Evolutionary conservation across 2,113 vertebrate species (phyloP).

Genomic region (Catharus fuscescens): DNA sequence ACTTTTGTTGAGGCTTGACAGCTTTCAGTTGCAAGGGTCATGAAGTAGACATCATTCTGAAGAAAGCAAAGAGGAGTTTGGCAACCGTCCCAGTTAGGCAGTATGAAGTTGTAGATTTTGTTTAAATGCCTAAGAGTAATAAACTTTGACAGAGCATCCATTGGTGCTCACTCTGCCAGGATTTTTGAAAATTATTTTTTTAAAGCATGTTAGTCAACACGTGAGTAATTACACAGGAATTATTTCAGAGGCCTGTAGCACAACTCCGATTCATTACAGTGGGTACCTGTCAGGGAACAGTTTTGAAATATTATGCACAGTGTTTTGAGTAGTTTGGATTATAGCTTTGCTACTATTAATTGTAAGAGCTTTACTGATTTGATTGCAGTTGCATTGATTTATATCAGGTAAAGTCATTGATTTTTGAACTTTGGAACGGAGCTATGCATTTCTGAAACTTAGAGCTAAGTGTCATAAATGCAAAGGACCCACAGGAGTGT

Average conservation of each 20-base stretch:
- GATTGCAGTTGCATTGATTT: conserved; percentile 36
- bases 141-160: background rate
- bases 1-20: background rate
- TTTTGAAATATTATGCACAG: background rate
- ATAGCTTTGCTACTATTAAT: conserved; percentile 10
- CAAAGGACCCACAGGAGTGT: background rate
- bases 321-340: background rate
- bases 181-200: background rate
- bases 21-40: background rate
- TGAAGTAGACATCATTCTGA: background rate
- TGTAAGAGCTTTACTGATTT: conserved; percentile 7
- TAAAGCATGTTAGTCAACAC: background rate
- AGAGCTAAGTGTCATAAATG: background rate
- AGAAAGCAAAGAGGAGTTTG: background rate
- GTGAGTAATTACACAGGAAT: background rate
- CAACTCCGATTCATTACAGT: background rate
- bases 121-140: background rate
- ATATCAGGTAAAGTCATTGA: background rate
- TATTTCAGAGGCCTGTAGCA: background rate
- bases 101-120: background rate
- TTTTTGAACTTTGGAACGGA: background rate
- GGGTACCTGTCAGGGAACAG: background rate
- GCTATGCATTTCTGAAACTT: background rate
- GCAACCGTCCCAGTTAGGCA: background rate
- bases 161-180: background rate